These are phyloP conservation scores for Euphonia xanthogaster DNA, from an alignment of 2,797 vertebrate genomes.

Conservation along the genomic window DNA sequence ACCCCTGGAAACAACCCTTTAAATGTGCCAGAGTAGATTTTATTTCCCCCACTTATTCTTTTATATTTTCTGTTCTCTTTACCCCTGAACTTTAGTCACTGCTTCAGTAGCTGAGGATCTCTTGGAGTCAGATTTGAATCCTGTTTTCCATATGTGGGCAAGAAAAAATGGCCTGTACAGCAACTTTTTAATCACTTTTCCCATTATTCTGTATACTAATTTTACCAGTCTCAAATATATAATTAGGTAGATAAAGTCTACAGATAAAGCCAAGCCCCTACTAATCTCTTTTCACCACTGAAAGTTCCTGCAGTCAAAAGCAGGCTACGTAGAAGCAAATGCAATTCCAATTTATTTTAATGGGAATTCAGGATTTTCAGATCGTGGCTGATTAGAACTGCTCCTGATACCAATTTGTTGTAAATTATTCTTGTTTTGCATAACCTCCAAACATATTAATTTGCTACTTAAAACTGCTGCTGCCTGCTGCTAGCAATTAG, in stretches of 20 bases:
- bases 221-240: not conserved
- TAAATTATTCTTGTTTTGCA: slow-evolving; percentile 6
- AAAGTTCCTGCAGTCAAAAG: not conserved
- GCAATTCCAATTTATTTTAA: slow-evolving; percentile 28
- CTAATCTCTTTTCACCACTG: not conserved
- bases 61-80: not conserved
- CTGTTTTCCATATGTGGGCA: not conserved
- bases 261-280: not conserved
- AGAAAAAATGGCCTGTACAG: not conserved
- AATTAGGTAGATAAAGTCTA: not conserved
- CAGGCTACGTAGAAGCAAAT: not conserved
- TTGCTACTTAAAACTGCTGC: not conserved
- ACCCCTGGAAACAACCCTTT: not conserved
- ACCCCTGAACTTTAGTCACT: not conserved
- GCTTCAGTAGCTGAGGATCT: not conserved
- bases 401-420: not conserved
- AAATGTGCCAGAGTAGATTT: not conserved
- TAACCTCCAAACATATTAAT: not conserved
- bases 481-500: slow-evolving; percentile 18
- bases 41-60: fast-evolving
- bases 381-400: not conserved
- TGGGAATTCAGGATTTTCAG: not conserved
- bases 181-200: not conserved
- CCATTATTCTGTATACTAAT: not conserved
- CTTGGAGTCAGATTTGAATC: not conserved